phyloP scores from a whole-genome alignment of 2,797 vertebrate genomes.

The Capromys pilorides region DNA sequence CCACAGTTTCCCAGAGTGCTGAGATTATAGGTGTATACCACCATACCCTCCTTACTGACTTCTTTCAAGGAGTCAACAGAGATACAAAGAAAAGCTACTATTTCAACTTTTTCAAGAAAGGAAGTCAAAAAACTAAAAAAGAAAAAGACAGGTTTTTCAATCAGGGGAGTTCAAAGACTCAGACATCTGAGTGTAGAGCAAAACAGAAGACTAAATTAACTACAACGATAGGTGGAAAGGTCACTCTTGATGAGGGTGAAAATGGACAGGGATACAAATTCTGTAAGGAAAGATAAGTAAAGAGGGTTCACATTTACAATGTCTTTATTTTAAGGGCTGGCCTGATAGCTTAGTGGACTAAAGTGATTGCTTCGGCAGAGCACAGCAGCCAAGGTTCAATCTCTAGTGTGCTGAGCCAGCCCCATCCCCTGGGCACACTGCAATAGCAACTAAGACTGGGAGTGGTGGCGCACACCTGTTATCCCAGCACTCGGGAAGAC shows the following conservation, averaged over 20 bases:
- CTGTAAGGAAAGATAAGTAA: neutral
- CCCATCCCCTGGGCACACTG: too few relatives aligned
- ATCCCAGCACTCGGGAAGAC: too few relatives aligned
- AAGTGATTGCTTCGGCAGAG: too few relatives aligned
- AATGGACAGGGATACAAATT: neutral
- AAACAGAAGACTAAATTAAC: conserved; percentile 31
- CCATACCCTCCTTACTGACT: neutral
- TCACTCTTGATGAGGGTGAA: neutral
- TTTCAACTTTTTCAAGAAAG: conserved; percentile 29
- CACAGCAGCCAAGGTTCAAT: too few relatives aligned
- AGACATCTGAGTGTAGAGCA: neutral
- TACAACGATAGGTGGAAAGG: neutral
- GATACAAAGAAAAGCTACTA: neutral
- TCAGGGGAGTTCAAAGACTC: neutral
- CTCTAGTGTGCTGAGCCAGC: too few relatives aligned
- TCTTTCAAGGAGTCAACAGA: conserved; percentile 19
- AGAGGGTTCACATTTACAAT: conserved; percentile 2
- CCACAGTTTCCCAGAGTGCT: neutral
- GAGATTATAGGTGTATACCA: neutral
- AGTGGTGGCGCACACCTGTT: too few relatives aligned
- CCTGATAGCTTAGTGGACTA: too few relatives aligned
- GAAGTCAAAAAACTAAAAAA: conserved; percentile 28
- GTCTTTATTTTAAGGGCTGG: too few relatives aligned
- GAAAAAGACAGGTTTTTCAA: conserved; percentile 7
- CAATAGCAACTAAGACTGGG: too few relatives aligned